A percentile compares a stretch with the other conserved stretches of the same genome.
Conservation (phyloP, 2,888 invertebrate genomes). For the Synanthedon vespiformis region DNA sequence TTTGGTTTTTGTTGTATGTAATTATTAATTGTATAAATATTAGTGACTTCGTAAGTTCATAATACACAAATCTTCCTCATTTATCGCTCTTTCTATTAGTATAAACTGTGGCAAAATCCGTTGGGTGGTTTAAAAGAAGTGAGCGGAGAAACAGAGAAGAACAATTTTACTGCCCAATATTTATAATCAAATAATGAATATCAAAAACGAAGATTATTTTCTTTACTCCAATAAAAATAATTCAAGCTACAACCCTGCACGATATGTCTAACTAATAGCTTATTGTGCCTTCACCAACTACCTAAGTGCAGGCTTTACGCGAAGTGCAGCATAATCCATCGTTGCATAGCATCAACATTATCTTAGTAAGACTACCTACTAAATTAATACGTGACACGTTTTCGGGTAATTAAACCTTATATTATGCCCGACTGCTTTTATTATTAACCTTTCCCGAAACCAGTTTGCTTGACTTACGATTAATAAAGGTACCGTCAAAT, state of each 20-base stretch:
- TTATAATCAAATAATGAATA: no score
- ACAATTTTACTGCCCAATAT: no score
- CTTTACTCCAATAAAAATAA: no score
- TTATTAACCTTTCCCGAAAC: not conserved
- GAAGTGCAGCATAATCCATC: conserved; percentile 26
- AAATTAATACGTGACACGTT: not conserved
- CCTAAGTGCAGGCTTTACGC: conserved; percentile 15
- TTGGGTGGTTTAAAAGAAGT: no score
- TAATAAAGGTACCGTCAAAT: not conserved
- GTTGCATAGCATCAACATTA: not conserved
- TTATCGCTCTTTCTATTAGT: no score
- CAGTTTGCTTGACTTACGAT: not conserved
- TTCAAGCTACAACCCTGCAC: not conserved
- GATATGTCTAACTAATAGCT: not conserved
- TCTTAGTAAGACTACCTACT: not conserved
- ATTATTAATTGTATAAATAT: no score
- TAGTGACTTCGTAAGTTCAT: no score
- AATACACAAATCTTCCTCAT: no score
- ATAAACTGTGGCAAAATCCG: no score
- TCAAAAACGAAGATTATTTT: no score
- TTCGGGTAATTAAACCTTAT: not conserved
- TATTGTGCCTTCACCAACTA: not conserved
- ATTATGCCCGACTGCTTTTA: not conserved
- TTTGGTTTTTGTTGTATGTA: no score
- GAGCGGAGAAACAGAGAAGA: no score